Base-by-base conservation (phyloP, 2,113 vertebrate species). In the Tenebrosternarchus preto region DNA sequence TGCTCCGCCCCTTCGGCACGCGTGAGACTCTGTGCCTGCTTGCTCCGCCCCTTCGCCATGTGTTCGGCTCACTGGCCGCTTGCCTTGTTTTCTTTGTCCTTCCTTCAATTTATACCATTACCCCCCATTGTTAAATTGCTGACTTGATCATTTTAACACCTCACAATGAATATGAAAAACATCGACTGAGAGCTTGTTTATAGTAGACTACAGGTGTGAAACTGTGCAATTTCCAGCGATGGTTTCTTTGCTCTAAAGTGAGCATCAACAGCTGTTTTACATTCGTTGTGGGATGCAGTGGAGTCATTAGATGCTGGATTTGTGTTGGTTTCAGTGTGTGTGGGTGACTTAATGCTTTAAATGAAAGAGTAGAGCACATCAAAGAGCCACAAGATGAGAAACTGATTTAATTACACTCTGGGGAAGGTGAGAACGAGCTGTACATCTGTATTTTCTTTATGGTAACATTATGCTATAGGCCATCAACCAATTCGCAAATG, bases 341-440 rank as follows among this genome's bases (percentile, higher is more conserved):
- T 68, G 75, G 74, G 81, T 16, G 56, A 8, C 31, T 72, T 73
- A 73, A 73, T 77, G 68, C 76, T 77, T 85, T 76, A 79, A 76
- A 79, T 59, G 39, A 71, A 78, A 81, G 57, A 75, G 64, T 69
- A 78, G 63, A 73, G 66, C 60, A 76, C 67, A 80, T 84, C 67
- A 80, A 80, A 84, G 82, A 84, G 75, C 50, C n/a, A 67, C 78
- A 73, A 63, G 81, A 80, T 77, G 60, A 77, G 64, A 74, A 50
- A 55, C 64, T 53, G 80, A 78, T 73, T 77, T 80, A 83, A 74
- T 83, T 83, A 73, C 69, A 78, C 57, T 63, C 70, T 57, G 71
- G 63, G 76, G 77, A 83, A 53, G 24, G 73, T 53, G 20, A 73
- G 72, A 66, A 16, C 27, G 43, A 64, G 57, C 61, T 57, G 57